Evolutionary conservation across 2,888 invertebrate genomes (phyloP), one percentile per base, ranked within the genome.

Genomic region (Pyralis farinalis): DNA sequence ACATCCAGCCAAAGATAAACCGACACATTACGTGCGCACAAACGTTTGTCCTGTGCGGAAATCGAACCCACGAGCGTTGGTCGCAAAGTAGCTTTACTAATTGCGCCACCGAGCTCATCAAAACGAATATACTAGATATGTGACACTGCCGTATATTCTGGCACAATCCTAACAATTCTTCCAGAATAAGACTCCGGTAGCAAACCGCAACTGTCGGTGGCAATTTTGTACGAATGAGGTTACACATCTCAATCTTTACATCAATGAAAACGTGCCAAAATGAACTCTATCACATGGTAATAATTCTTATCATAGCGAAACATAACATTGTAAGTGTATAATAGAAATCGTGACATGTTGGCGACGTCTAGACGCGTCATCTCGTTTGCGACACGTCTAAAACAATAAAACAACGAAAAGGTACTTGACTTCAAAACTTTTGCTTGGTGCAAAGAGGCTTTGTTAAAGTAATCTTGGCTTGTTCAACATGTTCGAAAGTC

Each of bases 181-280:
- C 39, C 62, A 69, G 66, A 73, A 71, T 71, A 71, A 56, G 47
- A 44, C 63, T 53, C 42, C 47, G 39, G 42, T 46, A 49, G 44
- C 52, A 63, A 73, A 75, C 75, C 77, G 56, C 76, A 76, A 71
- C 66, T 59, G 75, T 63, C 66, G 62, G 62, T 71, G 43, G 72
- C 59, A 77, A 80, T 79, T 76, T 74, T 49, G 66, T 65, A 64
- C 68, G 66, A 76, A 72, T 71, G 71, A 74, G 72, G 71, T 74
- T 70, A 77, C 71, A 74, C 73, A 58, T 72, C 65, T 70, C 56
- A 57, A 62, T 60, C 51, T 48, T 56, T 50, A 40, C 44, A 57
- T 25, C 25, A 8, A 8, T 7, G 2, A n/a, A 37, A 42, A 40
- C 39, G 32, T 45, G 35, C 42, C 34, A 12, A 30, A 46, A 61